phyloP scores from a whole-genome alignment of 2,888 invertebrate species.

The Habrosyne pyritoides region DNA sequence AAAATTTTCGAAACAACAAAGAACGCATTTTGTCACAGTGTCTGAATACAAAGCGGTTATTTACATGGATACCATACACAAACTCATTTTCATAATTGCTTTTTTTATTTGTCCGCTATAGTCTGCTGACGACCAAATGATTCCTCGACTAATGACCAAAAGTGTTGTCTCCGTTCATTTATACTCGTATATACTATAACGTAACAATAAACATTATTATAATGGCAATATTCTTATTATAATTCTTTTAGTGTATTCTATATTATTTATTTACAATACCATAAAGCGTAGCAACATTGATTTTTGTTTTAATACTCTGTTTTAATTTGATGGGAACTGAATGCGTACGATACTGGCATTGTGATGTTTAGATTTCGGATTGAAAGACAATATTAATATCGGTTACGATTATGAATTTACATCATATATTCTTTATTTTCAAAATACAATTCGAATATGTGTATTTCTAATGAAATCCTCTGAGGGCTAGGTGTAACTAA shows the following conservation, averaged over 20 bases:
- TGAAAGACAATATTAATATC: background rate
- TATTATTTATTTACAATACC: slow-evolving; percentile 13
- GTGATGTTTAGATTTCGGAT: background rate
- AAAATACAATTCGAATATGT: too few species aligned
- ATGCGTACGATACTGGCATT: background rate
- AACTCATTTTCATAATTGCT: slow-evolving; percentile 26
- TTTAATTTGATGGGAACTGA: slow-evolving; percentile 22
- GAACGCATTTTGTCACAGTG: slow-evolving; percentile 39
- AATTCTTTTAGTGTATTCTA: slow-evolving; percentile 13
- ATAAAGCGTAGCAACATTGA: slow-evolving; percentile 1
- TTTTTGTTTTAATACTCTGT: background rate
- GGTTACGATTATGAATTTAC: background rate
- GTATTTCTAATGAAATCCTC: too few species aligned
- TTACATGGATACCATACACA: slow-evolving; percentile 12
- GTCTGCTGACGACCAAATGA: slow-evolving; percentile 42
- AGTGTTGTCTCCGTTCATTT: slow-evolving; percentile 31
- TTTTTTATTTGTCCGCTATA: slow-evolving; percentile 31
- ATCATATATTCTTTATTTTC: background rate
- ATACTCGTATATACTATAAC: slow-evolving; percentile 30
- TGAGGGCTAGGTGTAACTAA: too few species aligned
- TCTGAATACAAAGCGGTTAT: slow-evolving; percentile 27
- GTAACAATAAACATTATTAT: slow-evolving; percentile 35
- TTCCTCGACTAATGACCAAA: slow-evolving; percentile 39
- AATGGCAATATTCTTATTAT: slow-evolving; percentile 9
- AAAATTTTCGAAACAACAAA: slow-evolving; percentile 26